Evolutionary conservation across 2,888 invertebrate species (phyloP), one percentile per base, ranked within the genome.

Genomic region (Cinara cedri): DNA sequence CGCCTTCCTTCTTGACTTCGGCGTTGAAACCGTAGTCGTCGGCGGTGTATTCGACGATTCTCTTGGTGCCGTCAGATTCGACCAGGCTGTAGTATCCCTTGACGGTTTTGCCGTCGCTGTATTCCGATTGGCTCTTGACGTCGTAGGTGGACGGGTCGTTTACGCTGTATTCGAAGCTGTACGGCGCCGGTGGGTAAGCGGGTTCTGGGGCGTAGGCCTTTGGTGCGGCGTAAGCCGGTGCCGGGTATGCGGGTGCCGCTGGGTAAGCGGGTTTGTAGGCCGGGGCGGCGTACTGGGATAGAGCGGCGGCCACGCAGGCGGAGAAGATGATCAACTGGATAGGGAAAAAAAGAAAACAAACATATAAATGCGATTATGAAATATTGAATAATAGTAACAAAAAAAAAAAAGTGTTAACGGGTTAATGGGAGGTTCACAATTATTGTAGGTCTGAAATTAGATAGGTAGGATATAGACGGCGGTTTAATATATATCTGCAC

Each of bases 31-130:
- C 83, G 81, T 82, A 82, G 57, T 82, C 81, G 75, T 82, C 82
- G 24, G 83, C 83, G 49, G 82, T 82, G 82, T 83, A 83, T 62
- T 83, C 83, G 66, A 83, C 83, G 63, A 82, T 82, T 21, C 83
- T 82, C 81, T 81, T 81, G 75, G 83, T 83, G 74, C 83, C 83
- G 75, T 83, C 83, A 9, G 83, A 70, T 51, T 83, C 82, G 44
- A 82, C 63, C 24, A 83, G 82, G 26, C 81, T 82, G 82, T 83
- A 83, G 75, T 82, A 81, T 16, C 83, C 83, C 81, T 83, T 82
- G 26, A 83, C 83, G 57, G 80, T 80, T 81, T 83, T 83, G 26
- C 83, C 83, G 66, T 83, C 82, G 60, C 83, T 81, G 72, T 81
- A 76, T 68, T 83, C 83, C 62, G 80, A 80, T 66, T 83, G 83